Percentiles rank a stretch among this genome's conserved stretches.
Evolutionary conservation across 64 coral and sea anemone genomes (phyloP).

Genomic region (Pachyseris speciosa): DNA sequence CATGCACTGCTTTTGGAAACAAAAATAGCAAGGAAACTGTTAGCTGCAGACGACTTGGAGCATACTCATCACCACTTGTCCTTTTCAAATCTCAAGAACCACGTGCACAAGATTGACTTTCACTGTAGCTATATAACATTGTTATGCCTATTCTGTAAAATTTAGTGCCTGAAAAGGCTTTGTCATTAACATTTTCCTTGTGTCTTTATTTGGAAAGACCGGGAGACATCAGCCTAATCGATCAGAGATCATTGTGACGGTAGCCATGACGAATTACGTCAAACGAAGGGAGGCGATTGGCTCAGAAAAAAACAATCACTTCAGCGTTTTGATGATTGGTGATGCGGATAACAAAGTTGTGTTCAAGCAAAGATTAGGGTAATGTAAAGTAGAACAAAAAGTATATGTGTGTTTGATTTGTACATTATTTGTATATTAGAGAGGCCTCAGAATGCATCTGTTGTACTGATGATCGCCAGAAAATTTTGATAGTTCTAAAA

Average conservation of each 20-base stretch:
- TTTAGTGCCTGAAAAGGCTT: too few species aligned
- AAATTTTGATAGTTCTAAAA: too few species aligned
- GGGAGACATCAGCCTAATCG: slow-evolving; percentile 48
- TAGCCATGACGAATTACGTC: slow-evolving; percentile 94
- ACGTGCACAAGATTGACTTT: background rate
- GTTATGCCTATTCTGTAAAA: too few species aligned
- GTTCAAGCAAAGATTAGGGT: slow-evolving; percentile 93
- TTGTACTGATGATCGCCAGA: too few species aligned
- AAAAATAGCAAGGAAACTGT: too few species aligned
- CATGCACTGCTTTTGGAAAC: too few species aligned
- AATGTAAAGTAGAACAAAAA: slow-evolving; percentile 13
- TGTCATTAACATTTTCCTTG: background rate
- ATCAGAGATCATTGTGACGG: slow-evolving; percentile 75
- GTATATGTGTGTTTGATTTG: too few species aligned
- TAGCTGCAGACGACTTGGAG: too few species aligned
- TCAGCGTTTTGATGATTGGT: slow-evolving; percentile 79
- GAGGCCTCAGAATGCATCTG: too few species aligned
- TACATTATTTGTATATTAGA: too few species aligned
- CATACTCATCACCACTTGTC: background rate
- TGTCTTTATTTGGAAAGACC: slow-evolving; percentile 39
- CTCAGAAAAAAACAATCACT: slow-evolving; percentile 64
- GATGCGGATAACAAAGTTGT: slow-evolving; percentile 88
- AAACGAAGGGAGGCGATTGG: slow-evolving; percentile 74
- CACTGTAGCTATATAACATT: background rate
- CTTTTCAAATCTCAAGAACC: background rate